Evolutionary conservation across 35 echinoderm and acorn worm genomes (phyloP), one percentile per base, ranked within the genome.

Genomic region (Holothuria glaberrima): DNA sequence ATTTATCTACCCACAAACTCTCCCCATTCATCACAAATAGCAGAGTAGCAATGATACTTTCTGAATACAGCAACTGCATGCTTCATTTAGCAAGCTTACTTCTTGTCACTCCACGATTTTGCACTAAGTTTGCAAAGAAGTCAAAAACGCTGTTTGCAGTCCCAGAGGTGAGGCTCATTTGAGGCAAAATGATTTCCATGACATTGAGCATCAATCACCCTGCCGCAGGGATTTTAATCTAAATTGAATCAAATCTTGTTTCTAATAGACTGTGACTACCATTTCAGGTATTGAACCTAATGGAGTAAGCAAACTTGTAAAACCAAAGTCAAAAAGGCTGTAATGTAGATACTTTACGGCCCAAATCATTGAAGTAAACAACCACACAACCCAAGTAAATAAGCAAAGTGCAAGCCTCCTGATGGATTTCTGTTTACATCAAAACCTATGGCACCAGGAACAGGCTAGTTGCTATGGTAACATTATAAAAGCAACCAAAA

Each of bases 371-470:
- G 5, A 17, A 54, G 50, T 54, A 54, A 54, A 41, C 36, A 41
- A 54, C 50, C 50, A 54, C 50, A 54, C 16, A 54, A 9, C 1
- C 7, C 50, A 54, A 27, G 44, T 75, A 75, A 75, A n/a, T 18
- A 41, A 75, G 20, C 33, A 38, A 75, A 38, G 10, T 75, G 71
- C 16, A 32, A 75, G 44, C 32, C 71, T 75, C 71, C 33, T 75
- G 71, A 75, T 75, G 71, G 71, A 75, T 75, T 45, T 75, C 71
- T 75, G 71, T 75, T 75, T 75, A 75, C 71, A 38, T 75, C 16
- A 75, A 38, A 38, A 17, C 20, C 32, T 32, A 69, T 41, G 19
- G 19, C 21, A 75, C 2, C 20, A 21, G 20, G 71, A 6, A 41
- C 12, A 38, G 28, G 38, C 36, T n/a, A 7, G 33, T 75, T 75